Base-by-base conservation (phyloP, 2,113 vertebrate genomes). In the Pavo muticus region DNA sequence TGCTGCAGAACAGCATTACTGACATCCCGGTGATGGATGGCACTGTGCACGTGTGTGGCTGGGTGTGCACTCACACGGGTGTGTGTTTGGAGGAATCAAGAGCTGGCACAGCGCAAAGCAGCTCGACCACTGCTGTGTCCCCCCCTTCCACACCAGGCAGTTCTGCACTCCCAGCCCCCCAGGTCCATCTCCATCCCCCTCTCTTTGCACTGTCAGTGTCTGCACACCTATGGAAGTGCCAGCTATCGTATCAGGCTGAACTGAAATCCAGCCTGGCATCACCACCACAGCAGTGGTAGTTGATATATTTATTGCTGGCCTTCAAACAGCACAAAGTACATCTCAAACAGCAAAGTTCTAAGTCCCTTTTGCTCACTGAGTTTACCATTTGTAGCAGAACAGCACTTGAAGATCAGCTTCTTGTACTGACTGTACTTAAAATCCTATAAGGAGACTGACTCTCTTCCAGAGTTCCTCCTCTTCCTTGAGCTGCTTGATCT, bases 1-100 rank as follows among this genome's bases (percentile, higher is more conserved):
- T 52, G 64, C 59, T 39, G 13, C 29, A 71, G 27, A 52, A 60
- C 24, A 27, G 35, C 1, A 0, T 18, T 20, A 20, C 8, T 37
- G 32, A 37, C 8, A 52, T 7, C 45, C 20, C 2, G 61, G 12
- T 6, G 11, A 24, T 11, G 25, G 24, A 32, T 27, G 32, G 24
- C 56, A 29, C 0, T 2, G 10, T 18, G 14, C 14, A 10, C 2
- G 2, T 7, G 25, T 6, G 9, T 5, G 14, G 20, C 32, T 20
- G 15, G 14, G 0, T 9, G 14, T 18, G n/a, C 11, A 10, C 7
- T 9, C 50, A 23, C 52, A 45, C 44, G 23, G 0, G 10, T 8
- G 19, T 8, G 21, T 0, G n/a, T n/a, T 30, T 13, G 3, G 32
- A 27, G 44, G 19, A 47, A 52, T 6, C 32, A 21, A 6, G 1